Conservation (phyloP, 2,113 vertebrate species). For the Oryzias curvinotus region DNA sequence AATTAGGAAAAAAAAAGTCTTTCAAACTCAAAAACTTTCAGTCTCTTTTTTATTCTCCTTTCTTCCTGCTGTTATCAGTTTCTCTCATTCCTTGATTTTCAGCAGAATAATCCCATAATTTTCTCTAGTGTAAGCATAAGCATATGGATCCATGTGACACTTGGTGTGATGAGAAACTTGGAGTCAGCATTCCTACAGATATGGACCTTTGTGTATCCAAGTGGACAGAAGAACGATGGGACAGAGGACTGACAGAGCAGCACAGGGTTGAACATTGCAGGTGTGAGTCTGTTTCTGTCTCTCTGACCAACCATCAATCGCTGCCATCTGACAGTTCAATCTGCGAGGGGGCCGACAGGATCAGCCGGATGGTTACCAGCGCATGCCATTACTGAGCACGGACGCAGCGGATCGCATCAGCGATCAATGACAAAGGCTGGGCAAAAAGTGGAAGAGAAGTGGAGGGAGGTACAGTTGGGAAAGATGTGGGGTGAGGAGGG, state of each 20-base stretch:
- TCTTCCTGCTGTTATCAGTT: too few relatives aligned
- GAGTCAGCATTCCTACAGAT: not conserved
- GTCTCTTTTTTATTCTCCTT: too few relatives aligned
- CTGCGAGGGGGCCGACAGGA: constrained; percentile 80
- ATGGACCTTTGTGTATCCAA: constrained; percentile 12
- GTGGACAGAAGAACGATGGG: constrained; percentile 7
- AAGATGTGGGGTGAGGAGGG: constrained; percentile 44
- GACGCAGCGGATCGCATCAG: constrained; percentile 99
- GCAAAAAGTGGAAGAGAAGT: constrained; percentile 48
- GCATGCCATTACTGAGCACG: constrained; percentile 98
- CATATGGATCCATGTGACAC: too few relatives aligned
- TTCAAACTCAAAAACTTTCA: too few relatives aligned
- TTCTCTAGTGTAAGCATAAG: too few relatives aligned
- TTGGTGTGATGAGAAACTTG: too few relatives aligned
- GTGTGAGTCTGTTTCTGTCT: constrained; percentile 87
- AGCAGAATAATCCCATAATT: too few relatives aligned
- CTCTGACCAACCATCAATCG: constrained; percentile 97
- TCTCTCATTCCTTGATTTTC: too few relatives aligned
- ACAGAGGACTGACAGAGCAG: constrained; percentile 24
- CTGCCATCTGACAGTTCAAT: constrained; percentile 99
- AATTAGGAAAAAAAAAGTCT: too few relatives aligned
- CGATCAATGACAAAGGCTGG: constrained; percentile 99
- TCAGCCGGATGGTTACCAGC: constrained; percentile 82
- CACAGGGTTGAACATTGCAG: constrained; percentile 75
- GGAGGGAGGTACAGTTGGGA: constrained; percentile 31